These are phyloP conservation scores for Lordiphosa mommai DNA, from an alignment of 1,140 invertebrate species.

Conservation along the genomic window DNA sequence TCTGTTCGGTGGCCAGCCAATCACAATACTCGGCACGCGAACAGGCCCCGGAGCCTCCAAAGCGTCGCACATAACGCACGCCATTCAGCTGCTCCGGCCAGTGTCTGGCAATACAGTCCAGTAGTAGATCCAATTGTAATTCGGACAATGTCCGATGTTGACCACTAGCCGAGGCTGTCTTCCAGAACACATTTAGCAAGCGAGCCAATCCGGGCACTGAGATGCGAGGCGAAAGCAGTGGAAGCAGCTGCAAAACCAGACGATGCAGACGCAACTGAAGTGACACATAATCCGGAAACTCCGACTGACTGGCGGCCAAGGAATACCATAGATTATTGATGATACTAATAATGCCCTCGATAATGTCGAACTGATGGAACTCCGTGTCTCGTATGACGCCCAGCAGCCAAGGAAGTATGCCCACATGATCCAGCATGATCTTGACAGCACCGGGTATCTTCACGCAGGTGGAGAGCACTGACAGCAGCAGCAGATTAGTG, in stretches of 20 bases:
- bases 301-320: slow-evolving; percentile 45
- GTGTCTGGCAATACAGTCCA: slow-evolving; percentile 53
- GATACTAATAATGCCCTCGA: slow-evolving; percentile 74
- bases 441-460: slow-evolving; percentile 82
- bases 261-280: slow-evolving; percentile 48
- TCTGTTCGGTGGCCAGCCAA: slow-evolving; percentile 36
- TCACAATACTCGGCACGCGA: slow-evolving; percentile 49
- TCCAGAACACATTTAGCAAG: slow-evolving; percentile 66
- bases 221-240: slow-evolving; percentile 58
- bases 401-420: slow-evolving; percentile 84
- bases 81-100: slow-evolving; percentile 43
- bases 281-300: slow-evolving; percentile 45
- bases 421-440: slow-evolving; percentile 83
- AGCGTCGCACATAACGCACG: slow-evolving; percentile 46
- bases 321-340: slow-evolving; percentile 75
- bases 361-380: slow-evolving; percentile 76
- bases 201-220: slow-evolving; percentile 43
- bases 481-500: slow-evolving; percentile 82
- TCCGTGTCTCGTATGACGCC: slow-evolving; percentile 55
- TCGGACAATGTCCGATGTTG: slow-evolving; percentile 36
- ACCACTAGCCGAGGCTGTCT: slow-evolving; percentile 28
- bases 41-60: slow-evolving; percentile 49
- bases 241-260: slow-evolving; percentile 50
- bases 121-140: slow-evolving; percentile 41
- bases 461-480: slow-evolving; percentile 82